Conservation (phyloP, 2,888 invertebrate genomes). For the Euclidia mi region DNA sequence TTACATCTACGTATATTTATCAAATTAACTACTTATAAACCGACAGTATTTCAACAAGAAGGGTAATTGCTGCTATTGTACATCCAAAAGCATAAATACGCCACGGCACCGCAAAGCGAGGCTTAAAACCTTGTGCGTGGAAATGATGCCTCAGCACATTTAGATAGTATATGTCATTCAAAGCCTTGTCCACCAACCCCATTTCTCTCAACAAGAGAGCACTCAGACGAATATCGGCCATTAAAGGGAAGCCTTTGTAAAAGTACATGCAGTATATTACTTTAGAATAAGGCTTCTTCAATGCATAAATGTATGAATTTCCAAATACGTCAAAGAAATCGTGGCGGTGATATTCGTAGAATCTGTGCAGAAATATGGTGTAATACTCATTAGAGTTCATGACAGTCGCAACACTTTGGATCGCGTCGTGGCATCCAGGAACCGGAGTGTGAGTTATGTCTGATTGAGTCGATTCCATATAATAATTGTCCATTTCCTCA, state of each 20-base stretch:
- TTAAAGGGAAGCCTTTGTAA: conserved; percentile 42
- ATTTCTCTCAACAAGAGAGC: conserved; percentile 27
- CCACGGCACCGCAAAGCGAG: conserved; percentile 27
- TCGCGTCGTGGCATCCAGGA: neutral
- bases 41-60: conserved; percentile 24
- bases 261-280: conserved; percentile 17
- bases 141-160: conserved; percentile 12
- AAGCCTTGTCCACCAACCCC: conserved; percentile 28
- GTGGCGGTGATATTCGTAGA: neutral
- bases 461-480: neutral
- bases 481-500: neutral
- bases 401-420: neutral
- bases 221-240: conserved; percentile 17
- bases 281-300: neutral
- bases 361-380: neutral
- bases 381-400: neutral
- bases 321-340: neutral
- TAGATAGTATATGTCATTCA: neutral
- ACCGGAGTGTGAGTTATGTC: too few relatives aligned
- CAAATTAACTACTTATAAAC: conserved; percentile 20
- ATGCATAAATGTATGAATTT: neutral
- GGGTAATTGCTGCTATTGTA: conserved; percentile 8
- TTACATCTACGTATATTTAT: too few relatives aligned
- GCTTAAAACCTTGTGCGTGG: conserved; percentile 3
- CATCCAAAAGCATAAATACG: conserved; percentile 20